Base-by-base conservation (phyloP, 2,888 invertebrate species). In the Aplocera efformata region DNA sequence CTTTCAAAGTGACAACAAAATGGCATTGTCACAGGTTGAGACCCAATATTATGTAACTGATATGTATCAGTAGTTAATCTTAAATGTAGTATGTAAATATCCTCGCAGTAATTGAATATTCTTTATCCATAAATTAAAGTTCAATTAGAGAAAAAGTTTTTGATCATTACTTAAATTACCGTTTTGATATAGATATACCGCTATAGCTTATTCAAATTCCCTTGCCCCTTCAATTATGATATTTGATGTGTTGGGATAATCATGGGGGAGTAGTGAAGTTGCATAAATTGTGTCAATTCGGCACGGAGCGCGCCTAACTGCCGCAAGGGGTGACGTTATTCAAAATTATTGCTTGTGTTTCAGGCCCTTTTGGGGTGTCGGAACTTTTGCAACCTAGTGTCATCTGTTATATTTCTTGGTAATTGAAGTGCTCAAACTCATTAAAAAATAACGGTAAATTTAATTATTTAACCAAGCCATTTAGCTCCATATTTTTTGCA, bases 211-310 rank as follows among this genome's bases (percentile, higher is more conserved):
- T 52, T 55, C 45, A 55, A 48, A 55, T 51, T 47, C 43, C 17
- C 40, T 42, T 34, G 36, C 73, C 70, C 63, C 68, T 63, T 58
- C 68, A 81, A 80, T 79, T 72, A 81, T 79, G 79, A 80, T 76
- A 77, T 83, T 77, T 79, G 80, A 82, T 79, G 80, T 71, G 74
- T 66, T 67, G 66, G 59, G 52, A 58, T 62, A 50, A 52, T 50
- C 54, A 64, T 63, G 64, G 60, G 59, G 67, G 64, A 54, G 38
- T 50, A 37, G 60, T 55, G 73, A 70, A 72, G 73, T 80, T 79
- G 85, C 83, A 85, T 85, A 84, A 84, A 85, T 85, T 85, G 81
- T 71, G 79, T 72, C 79, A 83, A 85, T 84, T 83, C 77, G 80
- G 76, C 74, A 79, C 75, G 78, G 68, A 70, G 63, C 47, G 50